Percentiles rank a stretch among this genome's conserved stretches.
These are phyloP conservation scores for Lepeophtheirus nordmannii DNA, from an alignment of 2,888 invertebrate genomes.

Conservation along the genomic window DNA sequence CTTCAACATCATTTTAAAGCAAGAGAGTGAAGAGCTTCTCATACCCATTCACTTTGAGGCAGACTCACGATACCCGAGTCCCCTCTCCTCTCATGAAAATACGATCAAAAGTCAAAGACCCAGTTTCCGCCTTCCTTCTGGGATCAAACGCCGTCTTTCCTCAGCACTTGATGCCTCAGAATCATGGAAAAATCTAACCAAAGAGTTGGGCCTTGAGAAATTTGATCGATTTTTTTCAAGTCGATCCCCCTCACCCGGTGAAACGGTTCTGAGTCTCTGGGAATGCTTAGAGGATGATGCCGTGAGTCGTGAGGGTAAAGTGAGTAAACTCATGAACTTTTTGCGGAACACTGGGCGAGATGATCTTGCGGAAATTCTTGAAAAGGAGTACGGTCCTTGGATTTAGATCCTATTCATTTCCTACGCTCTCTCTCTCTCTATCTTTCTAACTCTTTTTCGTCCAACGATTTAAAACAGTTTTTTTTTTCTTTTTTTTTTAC, in stretches of 20 bases:
- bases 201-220: constrained; percentile 71
- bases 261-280: constrained; percentile 86
- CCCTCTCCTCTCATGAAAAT: neutral
- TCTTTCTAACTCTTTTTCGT: too few relatives aligned
- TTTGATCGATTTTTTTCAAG: constrained; percentile 93
- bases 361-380: constrained; percentile 67
- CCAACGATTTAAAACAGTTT: too few relatives aligned
- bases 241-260: constrained; percentile 74
- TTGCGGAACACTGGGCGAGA: constrained; percentile 69
- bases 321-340: constrained; percentile 55
- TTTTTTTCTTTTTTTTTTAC: too few relatives aligned
- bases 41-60: constrained; percentile 9
- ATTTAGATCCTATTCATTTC: neutral
- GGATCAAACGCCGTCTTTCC: constrained; percentile 4
- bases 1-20: constrained; percentile 10
- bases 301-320: constrained; percentile 48
- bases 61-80: neutral
- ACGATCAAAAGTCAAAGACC: neutral
- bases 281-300: constrained; percentile 37
- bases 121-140: constrained; percentile 9
- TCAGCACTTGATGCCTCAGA: constrained; percentile 42
- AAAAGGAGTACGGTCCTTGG: constrained; percentile 46
- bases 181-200: constrained; percentile 88
- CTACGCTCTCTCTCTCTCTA: too few relatives aligned
- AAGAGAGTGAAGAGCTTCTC: neutral